Percentiles rank a stretch among this genome's conserved stretches.
Evolutionary conservation across 2,113 vertebrate genomes (phyloP).

Genomic region (Takifugu flavidus): DNA sequence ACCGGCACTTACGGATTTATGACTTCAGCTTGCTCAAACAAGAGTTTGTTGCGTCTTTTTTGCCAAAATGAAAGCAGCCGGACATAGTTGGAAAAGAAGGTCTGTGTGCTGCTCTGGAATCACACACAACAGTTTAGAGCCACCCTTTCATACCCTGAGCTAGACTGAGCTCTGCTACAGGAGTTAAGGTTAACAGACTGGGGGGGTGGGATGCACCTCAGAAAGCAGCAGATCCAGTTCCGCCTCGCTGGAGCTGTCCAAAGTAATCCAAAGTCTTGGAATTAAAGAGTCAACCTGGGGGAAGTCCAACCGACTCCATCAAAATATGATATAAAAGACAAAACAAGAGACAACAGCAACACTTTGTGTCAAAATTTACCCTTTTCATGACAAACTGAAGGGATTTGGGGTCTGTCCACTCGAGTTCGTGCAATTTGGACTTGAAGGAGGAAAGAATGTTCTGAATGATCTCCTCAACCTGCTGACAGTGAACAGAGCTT

Average conservation of each 20-base stretch:
- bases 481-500: constrained; percentile 11
- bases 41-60: constrained; percentile 50
- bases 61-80: constrained; percentile 68
- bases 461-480: constrained; percentile 68
- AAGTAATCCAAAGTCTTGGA: constrained; percentile 58
- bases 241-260: constrained; percentile 19
- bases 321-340: background rate
- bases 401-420: constrained; percentile 54
- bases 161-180: too few relatives aligned
- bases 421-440: constrained; percentile 55
- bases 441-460: constrained; percentile 65
- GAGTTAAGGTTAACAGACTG: too few relatives aligned
- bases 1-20: constrained; percentile 56
- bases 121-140: too few relatives aligned
- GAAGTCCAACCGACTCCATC: background rate
- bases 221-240: constrained; percentile 63
- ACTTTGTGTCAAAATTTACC: constrained; percentile 41
- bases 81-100: constrained; percentile 76
- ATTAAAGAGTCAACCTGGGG: constrained; percentile 62
- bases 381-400: constrained; percentile 54
- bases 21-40: constrained; percentile 34
- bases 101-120: constrained; percentile 42
- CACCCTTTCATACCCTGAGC: too few relatives aligned
- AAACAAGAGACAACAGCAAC: background rate
- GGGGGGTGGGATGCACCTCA: constrained; percentile 47